These are phyloP conservation scores for Mimachlamys varia DNA, from an alignment of 2,888 invertebrate genomes.

Conservation along the genomic window DNA sequence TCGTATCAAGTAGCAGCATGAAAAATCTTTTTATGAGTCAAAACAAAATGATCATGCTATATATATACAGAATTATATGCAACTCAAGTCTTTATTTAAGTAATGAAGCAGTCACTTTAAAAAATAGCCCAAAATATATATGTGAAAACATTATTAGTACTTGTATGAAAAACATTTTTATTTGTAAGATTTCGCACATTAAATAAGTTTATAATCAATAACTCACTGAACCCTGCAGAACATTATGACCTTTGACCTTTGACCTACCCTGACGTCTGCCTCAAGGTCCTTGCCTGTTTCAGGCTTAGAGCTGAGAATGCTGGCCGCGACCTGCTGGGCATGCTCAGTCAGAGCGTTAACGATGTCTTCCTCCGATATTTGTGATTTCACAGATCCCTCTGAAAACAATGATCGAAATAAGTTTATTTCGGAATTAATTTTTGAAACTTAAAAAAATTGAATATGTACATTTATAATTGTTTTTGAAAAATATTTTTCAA, in stretches of 20 bases:
- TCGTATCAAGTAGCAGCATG: not conserved
- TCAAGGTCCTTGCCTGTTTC: conserved; percentile 76
- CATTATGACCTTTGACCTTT: not conserved
- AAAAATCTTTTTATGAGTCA: not conserved
- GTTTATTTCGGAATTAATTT: not conserved
- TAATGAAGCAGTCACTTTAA: not conserved
- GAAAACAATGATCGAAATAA: conserved; percentile 3
- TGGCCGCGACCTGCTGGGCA: conserved; percentile 76
- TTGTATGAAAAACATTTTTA: not conserved
- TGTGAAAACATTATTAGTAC: not conserved
- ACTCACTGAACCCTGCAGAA: not conserved
- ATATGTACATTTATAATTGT: too few species aligned
- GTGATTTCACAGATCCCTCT: conserved; percentile 58
- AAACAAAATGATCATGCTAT: not conserved
- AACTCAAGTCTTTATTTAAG: not conserved
- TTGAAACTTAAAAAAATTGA: too few species aligned
- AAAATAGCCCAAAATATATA: not conserved
- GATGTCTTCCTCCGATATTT: conserved; percentile 74
- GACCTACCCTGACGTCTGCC: conserved; percentile 77
- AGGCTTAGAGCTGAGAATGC: conserved; percentile 68
- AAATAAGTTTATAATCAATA: not conserved
- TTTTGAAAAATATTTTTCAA: too few species aligned
- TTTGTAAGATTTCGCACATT: not conserved
- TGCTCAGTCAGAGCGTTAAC: conserved; percentile 77
- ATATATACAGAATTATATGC: not conserved